Percentiles rank a stretch among this genome's conserved stretches.
These are phyloP conservation scores for Anthoscopus minutus DNA, from an alignment of 2,113 vertebrate genomes.

Conservation along the genomic window DNA sequence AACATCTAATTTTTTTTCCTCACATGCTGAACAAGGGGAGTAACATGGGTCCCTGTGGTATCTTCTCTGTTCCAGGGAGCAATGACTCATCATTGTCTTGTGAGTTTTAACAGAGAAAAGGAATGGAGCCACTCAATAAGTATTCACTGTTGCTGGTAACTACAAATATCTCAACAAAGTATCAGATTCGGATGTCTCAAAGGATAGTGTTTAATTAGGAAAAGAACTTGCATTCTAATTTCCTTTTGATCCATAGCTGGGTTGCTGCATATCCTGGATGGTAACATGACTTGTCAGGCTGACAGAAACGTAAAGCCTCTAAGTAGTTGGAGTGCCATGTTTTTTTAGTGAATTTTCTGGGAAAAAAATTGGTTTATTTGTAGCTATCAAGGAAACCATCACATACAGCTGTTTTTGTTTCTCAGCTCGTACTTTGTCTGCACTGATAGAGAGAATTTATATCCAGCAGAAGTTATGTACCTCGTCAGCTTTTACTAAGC, in stretches of 20 bases:
- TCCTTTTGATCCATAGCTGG: background rate
- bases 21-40: background rate
- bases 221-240: background rate
- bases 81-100: slow-evolving; percentile 23
- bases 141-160: background rate
- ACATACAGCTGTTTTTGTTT: background rate
- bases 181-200: background rate
- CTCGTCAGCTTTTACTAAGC: background rate
- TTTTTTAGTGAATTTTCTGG: background rate
- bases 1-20: slow-evolving; percentile 7
- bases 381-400: background rate
- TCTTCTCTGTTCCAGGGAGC: background rate
- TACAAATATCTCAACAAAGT: background rate
- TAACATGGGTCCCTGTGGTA: background rate
- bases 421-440: background rate
- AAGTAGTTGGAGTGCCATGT: background rate
- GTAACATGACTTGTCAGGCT: background rate
- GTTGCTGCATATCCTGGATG: background rate
- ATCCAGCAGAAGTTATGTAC: background rate
- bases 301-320: background rate
- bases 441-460: background rate
- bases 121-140: background rate
- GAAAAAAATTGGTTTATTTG: background rate
- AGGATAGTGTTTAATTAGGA: background rate
- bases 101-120: background rate